Percentiles rank a stretch among this genome's conserved stretches.
Conservation (phyloP, 2,113 vertebrate species). For the Heliornis fulica region DNA sequence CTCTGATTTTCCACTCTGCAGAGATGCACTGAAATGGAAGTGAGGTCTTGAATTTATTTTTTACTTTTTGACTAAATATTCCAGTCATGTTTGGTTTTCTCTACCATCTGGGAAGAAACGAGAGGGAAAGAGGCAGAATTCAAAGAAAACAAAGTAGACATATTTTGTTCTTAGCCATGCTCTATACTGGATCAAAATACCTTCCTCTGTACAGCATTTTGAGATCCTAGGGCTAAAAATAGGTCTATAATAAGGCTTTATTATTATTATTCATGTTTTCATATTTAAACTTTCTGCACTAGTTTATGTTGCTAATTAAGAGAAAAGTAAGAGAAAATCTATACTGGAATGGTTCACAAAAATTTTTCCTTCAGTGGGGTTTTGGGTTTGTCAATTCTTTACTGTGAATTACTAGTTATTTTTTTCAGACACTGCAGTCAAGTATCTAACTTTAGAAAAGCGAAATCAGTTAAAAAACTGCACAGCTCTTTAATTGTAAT, state of each 20-base stretch:
- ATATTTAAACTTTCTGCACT: neutral
- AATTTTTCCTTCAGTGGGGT: neutral
- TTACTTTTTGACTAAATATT: neutral
- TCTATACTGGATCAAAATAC: neutral
- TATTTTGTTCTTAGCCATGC: neutral
- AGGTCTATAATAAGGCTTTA: neutral
- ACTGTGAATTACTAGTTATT: neutral
- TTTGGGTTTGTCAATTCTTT: neutral
- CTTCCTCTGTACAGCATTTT: neutral
- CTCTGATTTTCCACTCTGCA: neutral
- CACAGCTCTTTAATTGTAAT: neutral
- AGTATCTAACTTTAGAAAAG: neutral
- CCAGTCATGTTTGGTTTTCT: neutral
- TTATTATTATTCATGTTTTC: neutral
- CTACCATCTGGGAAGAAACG: neutral
- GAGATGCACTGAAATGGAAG: neutral
- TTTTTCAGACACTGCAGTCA: neutral
- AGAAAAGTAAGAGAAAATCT: neutral
- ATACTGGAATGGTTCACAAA: neutral
- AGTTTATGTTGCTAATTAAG: neutral
- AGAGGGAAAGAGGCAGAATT: neutral
- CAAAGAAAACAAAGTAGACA: neutral
- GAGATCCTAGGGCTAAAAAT: neutral
- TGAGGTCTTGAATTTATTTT: neutral
- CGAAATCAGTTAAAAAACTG: neutral